These are phyloP conservation scores for Dione vanillae DNA, from an alignment of 2,888 invertebrate species.

Conservation along the genomic window DNA sequence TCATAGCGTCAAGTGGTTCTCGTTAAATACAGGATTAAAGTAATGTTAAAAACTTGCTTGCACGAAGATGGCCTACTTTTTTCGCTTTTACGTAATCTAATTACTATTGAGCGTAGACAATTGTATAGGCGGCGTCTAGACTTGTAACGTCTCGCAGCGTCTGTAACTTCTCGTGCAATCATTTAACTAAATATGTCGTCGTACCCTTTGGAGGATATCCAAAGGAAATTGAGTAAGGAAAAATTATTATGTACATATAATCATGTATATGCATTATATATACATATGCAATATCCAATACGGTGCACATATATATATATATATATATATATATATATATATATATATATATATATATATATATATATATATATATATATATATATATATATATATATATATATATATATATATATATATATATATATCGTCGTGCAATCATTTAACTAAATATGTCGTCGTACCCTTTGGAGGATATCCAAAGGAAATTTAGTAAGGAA, in stretches of 20 bases:
- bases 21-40: too few relatives aligned
- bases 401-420: too few relatives aligned
- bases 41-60: too few relatives aligned
- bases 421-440: constrained; percentile 31
- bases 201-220: constrained; percentile 26
- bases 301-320: too few relatives aligned
- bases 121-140: constrained; percentile 32
- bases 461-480: constrained; percentile 26
- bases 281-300: too few relatives aligned
- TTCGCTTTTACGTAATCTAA: background rate
- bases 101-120: background rate
- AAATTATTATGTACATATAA: too few relatives aligned
- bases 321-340: too few relatives aligned
- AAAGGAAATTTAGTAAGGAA: constrained; percentile 9
- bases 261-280: too few relatives aligned
- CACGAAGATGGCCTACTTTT: background rate
- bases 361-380: too few relatives aligned
- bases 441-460: constrained; percentile 14
- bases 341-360: too few relatives aligned
- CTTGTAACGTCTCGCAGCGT: constrained; percentile 17
- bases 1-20: too few relatives aligned
- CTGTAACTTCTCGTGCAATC: constrained; percentile 28
- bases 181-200: constrained; percentile 14
- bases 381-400: too few relatives aligned
- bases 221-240: constrained; percentile 9